Base-by-base conservation (phyloP, 2,888 invertebrate species). In the Phaonia tiefii region DNA sequence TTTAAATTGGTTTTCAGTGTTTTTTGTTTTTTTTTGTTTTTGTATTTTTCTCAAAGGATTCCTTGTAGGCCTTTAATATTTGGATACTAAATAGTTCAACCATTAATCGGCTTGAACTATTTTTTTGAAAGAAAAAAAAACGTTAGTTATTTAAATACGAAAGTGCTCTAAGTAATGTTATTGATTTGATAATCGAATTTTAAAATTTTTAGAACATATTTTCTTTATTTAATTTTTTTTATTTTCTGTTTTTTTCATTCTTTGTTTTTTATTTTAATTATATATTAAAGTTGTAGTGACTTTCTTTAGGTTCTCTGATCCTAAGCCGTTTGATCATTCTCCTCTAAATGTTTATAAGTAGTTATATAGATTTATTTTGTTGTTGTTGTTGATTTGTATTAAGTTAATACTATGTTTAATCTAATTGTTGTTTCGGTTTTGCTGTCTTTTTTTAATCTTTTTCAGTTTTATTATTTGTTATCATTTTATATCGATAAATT, bases 91-190 rank as follows among this genome's bases (percentile, higher is more conserved):
- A 37, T 60, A 51, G 20, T 60, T 60, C 22, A 20, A 7, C 51
- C 51, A 22, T 60, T 44, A 25, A 31, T 51, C 17, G 5, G 67
- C 74, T 51, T 54, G 39, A 42, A 54, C 39, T 54, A 69, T 26
- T 31, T 69, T n/a, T n/a, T 25, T 5, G 20, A 66, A 66, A 54
- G 22, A 69, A 49, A 13, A 31, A 66, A 54, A 69, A 49, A 67
- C 51, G 10, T 51, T 49, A 46, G 20, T 46, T 60, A 37, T 60
- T 51, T 69, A 81, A 86, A 85, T 84, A 85, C 83, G 71, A 84
- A 85, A 84, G 85, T 87, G 86, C 86, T 83, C 83, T 85, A 85
- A 83, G 85, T 83, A 81, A 85, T 81, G 67, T 83, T 66, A 58
- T 74, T 67, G 31, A 3, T 58, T 58, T 46, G 25, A 15, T 44